Evolutionary conservation across 2,797 vertebrate species (phyloP), one percentile per base, ranked within the genome.

Genomic region (Leucoraja ocellata): DNA sequence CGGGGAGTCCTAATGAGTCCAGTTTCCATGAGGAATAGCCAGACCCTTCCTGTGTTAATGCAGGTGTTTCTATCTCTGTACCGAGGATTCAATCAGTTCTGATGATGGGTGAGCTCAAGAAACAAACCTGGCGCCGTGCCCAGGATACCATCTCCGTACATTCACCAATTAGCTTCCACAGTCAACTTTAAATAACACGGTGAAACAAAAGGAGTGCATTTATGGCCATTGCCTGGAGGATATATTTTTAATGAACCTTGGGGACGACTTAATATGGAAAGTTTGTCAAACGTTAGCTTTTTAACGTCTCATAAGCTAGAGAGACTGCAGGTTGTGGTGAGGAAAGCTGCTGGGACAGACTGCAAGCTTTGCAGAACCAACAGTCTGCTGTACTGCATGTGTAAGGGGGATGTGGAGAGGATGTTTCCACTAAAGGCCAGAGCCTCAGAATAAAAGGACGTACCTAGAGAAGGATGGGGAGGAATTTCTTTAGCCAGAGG

Each of bases 141-240:
- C 84, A 88, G 84, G 25, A 68, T 88, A 61, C 84, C 0, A 21
- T 68, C 84, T 36, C 61, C n/a, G 36, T 11, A 63, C n/a, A 32
- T 88, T 88, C 16, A 4, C 84, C 84, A 88, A 88, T 88, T 88
- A 88, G 61, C 63, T 88, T 36, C 84, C 63, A 86, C 13, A 6
- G 13, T 65, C 61, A 88, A 68, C 84, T 36, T 88, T 68, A 88
- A 36, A 68, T 68, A 88, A 32, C 4, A 5, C 16, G 68, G 63
- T 68, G 18, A 88, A 36, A 88, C 32, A 68, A 68, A 68, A 14
- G n/a, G 32, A 54, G 16, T 21, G 36, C 68, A 68, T 68, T 88
- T 84, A 61, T 28, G 11, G 25, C 4, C 25, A 61, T 1, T 68
- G 84, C 18, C 84, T 68, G 16, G 10, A 18, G 61, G 65, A 88